phyloP scores from a whole-genome alignment of 2,113 vertebrate species.

The Tapirus terrestris region DNA sequence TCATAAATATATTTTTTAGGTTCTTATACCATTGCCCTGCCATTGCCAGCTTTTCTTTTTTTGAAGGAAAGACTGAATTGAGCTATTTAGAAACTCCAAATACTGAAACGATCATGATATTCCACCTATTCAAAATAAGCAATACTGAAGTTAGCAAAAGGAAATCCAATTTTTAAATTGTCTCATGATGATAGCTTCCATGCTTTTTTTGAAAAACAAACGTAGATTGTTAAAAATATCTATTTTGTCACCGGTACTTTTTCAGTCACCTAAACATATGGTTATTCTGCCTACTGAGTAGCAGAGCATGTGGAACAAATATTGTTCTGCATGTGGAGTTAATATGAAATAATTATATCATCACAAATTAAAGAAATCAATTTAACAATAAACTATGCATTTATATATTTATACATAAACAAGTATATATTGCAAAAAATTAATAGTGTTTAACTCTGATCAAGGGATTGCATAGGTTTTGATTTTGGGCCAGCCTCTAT shows the following conservation, averaged over 20 bases:
- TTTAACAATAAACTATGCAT: background rate
- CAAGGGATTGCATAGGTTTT: background rate
- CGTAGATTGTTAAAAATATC: background rate
- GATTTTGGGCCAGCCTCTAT: background rate
- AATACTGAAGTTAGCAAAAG: background rate
- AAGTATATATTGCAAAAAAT: background rate
- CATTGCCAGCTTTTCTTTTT: background rate
- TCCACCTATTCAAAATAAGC: background rate
- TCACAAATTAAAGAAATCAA: background rate
- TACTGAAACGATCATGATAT: background rate
- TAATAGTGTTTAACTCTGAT: background rate
- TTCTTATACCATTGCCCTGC: background rate
- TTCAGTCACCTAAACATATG: background rate
- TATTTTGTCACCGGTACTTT: background rate
- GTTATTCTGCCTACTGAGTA: background rate
- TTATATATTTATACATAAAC: background rate
- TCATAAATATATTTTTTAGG: background rate
- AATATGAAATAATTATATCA: background rate
- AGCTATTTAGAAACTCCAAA: background rate
- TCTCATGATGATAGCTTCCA: background rate
- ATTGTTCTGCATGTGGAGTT: background rate
- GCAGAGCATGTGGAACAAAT: background rate
- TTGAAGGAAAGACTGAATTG: background rate
- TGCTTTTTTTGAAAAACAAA: background rate
- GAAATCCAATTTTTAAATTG: background rate